These are phyloP conservation scores for Rhabdomys pumilio DNA, from an alignment of 2,797 vertebrate genomes.

Conservation along the genomic window DNA sequence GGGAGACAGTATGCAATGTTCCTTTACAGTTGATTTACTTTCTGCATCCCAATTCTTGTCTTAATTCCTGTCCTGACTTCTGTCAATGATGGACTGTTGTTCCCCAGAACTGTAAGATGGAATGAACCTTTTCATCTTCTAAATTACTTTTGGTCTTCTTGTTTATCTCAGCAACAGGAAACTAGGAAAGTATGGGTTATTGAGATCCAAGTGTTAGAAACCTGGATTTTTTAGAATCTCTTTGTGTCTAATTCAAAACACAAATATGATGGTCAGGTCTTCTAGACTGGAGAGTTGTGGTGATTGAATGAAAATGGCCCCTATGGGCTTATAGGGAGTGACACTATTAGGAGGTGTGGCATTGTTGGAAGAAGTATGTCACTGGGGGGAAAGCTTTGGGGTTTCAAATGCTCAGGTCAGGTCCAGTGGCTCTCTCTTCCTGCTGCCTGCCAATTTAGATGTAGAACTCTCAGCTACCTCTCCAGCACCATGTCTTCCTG, in stretches of 20 bases:
- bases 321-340: background rate
- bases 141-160: background rate
- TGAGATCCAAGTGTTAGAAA: slow-evolving; percentile 3
- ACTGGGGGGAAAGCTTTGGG: background rate
- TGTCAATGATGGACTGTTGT: background rate
- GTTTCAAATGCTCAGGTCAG: background rate
- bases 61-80: background rate
- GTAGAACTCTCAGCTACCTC: background rate
- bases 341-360: background rate
- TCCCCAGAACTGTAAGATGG: background rate
- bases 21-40: background rate
- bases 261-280: slow-evolving; percentile 11
- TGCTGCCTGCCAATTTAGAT: background rate
- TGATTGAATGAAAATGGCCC: background rate
- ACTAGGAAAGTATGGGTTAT: background rate
- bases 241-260: slow-evolving; percentile 39
- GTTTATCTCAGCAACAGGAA: background rate
- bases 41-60: background rate
- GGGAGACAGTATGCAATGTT: background rate
- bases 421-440: background rate
- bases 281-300: background rate
- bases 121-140: background rate
- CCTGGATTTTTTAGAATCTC: background rate
- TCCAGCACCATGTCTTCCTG: background rate
- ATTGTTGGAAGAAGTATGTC: background rate